These are phyloP conservation scores for Pollenia amentaria DNA, from an alignment of 2,888 invertebrate genomes.

Conservation along the genomic window DNA sequence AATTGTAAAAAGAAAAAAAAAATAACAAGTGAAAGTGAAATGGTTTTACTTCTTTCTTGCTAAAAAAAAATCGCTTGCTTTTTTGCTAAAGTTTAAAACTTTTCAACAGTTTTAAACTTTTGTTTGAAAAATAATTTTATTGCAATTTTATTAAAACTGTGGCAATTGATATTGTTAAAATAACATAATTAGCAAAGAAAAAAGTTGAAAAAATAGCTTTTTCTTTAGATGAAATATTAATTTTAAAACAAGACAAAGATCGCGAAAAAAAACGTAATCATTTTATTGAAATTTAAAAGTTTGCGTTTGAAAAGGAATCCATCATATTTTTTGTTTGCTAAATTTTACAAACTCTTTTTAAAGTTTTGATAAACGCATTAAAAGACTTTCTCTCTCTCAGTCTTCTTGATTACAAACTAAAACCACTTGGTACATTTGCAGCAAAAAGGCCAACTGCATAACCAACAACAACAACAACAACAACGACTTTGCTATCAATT, in stretches of 20 bases:
- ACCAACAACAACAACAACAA: neutral
- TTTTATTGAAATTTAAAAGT: conserved; percentile 44
- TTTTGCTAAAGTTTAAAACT: conserved; percentile 1
- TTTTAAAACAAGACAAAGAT: conserved; percentile 40
- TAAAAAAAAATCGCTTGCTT: neutral
- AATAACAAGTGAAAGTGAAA: conserved; percentile 72
- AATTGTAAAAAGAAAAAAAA: conserved; percentile 40
- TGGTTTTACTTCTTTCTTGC: conserved; percentile 55
- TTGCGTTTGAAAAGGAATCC: conserved; percentile 45
- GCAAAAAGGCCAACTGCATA: conserved; percentile 23
- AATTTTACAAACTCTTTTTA: neutral
- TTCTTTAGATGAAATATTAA: conserved; percentile 4
- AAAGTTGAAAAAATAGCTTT: neutral
- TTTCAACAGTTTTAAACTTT: neutral
- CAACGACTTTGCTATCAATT: conserved; percentile 5
- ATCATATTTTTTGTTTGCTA: neutral
- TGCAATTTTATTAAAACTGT: conserved; percentile 44
- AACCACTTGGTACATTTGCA: conserved; percentile 38
- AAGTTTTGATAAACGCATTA: conserved; percentile 44
- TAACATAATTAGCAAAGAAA: conserved; percentile 61
- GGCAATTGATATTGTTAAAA: conserved; percentile 57
- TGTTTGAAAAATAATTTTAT: conserved; percentile 15
- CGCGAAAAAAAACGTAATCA: conserved; percentile 11
- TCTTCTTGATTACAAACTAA: conserved; percentile 67
- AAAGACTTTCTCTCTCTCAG: conserved; percentile 61